Evolutionary conservation across 2,797 vertebrate genomes (phyloP).

Genomic region (Thalassophryne amazonica): DNA sequence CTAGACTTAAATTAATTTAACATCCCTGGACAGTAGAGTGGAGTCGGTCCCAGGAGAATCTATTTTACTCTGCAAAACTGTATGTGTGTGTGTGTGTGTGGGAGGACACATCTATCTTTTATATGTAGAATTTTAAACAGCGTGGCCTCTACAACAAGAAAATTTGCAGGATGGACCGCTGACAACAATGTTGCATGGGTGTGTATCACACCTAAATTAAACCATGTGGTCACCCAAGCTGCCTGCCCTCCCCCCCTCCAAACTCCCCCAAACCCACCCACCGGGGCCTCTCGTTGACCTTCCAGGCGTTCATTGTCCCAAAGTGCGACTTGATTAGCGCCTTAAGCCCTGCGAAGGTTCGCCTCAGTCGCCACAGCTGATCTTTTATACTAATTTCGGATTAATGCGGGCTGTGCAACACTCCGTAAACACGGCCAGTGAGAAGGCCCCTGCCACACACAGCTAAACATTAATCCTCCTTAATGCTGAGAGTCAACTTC

Average conservation of each 20-base stretch:
- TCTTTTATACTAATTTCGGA: slow-evolving; percentile 99
- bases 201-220: slow-evolving; percentile 63
- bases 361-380: slow-evolving; percentile 90
- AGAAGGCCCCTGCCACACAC: slow-evolving; percentile 90
- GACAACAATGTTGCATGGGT: too few species aligned
- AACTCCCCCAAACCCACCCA: slow-evolving; percentile 56
- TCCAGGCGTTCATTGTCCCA: slow-evolving; percentile 75
- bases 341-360: slow-evolving; percentile 86
- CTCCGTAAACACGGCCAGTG: slow-evolving; percentile 95
- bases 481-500: slow-evolving; percentile 99
- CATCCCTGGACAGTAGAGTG: too few species aligned
- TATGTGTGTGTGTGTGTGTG: too few species aligned
- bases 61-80: too few species aligned
- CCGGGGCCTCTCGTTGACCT: slow-evolving; percentile 71
- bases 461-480: slow-evolving; percentile 99
- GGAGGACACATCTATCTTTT: too few species aligned
- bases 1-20: too few species aligned
- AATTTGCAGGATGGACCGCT: too few species aligned
- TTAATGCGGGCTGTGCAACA: slow-evolving; percentile 96
- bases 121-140: slow-evolving; percentile 53
- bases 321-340: slow-evolving; percentile 84
- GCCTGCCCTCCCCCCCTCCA: slow-evolving; percentile 32
- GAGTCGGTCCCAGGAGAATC: too few species aligned
- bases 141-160: slow-evolving; percentile 45
- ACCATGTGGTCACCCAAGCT: slow-evolving; percentile 57